phyloP scores from a whole-genome alignment of 2,797 vertebrate genomes.

The Benthosema pterotum region DNA sequence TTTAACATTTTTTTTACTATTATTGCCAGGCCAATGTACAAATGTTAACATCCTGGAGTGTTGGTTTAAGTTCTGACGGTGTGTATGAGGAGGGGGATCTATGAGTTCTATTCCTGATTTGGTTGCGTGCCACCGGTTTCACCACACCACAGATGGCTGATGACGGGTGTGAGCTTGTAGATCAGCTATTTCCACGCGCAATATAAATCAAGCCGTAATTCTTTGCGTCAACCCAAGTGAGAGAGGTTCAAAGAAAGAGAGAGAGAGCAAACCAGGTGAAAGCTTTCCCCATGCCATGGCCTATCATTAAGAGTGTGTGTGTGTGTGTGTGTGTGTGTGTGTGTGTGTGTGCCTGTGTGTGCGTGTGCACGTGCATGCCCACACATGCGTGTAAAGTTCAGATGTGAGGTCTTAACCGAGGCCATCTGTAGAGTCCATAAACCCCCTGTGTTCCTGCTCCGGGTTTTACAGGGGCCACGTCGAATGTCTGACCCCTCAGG shows the following conservation, averaged over 20 bases:
- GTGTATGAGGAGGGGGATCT: too few relatives aligned
- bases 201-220: too few relatives aligned
- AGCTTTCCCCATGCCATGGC: constrained; percentile 3
- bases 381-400: constrained; percentile 27
- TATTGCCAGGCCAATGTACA: background rate
- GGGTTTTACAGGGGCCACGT: constrained; percentile 47
- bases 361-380: constrained; percentile 4
- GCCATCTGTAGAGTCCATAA: constrained; percentile 49
- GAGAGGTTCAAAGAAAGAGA: background rate
- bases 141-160: too few relatives aligned
- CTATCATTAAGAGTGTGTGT: background rate
- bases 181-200: too few relatives aligned
- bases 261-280: background rate
- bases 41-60: too few relatives aligned
- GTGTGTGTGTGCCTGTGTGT: constrained; percentile 13
- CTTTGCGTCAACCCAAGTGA: too few relatives aligned
- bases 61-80: background rate
- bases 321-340: background rate
- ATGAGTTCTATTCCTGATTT: too few relatives aligned
- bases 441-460: constrained; percentile 27
- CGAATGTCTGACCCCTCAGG: constrained; percentile 38
- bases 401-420: constrained; percentile 24
- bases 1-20: too few relatives aligned
- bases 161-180: too few relatives aligned
- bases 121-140: too few relatives aligned